These are phyloP conservation scores for Agelaius tricolor DNA, from an alignment of 2,113 vertebrate genomes.

Conservation along the genomic window DNA sequence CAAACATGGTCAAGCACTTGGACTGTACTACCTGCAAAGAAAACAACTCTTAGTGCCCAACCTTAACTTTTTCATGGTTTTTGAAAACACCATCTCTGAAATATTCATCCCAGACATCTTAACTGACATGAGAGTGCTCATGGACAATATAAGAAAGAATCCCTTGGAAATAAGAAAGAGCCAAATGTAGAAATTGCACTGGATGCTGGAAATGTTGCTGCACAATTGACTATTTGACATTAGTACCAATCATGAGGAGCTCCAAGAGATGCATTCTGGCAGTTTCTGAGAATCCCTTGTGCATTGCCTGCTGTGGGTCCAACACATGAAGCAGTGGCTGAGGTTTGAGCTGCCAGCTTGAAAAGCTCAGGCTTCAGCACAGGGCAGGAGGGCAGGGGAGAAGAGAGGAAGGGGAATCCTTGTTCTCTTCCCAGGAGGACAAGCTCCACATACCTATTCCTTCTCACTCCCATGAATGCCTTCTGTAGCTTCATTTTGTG, in stretches of 20 bases:
- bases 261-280: neutral
- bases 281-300: neutral
- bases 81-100: neutral
- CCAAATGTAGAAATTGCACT: neutral
- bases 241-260: no score
- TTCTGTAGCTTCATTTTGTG: neutral
- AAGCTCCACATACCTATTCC: neutral
- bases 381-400: neutral
- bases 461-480: neutral
- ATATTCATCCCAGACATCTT: neutral
- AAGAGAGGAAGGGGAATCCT: neutral
- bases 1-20: neutral
- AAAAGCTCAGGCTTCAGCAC: neutral
- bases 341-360: neutral
- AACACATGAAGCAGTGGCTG: neutral
- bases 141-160: neutral
- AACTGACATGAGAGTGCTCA: neutral
- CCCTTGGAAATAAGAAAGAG: neutral
- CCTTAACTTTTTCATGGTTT: neutral
- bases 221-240: neutral
- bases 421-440: neutral
- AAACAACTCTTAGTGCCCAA: neutral
- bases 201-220: neutral
- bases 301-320: neutral
- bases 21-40: neutral